Evolutionary conservation across 2,113 vertebrate species (phyloP).

Genomic region (Crotalus horridus): DNA sequence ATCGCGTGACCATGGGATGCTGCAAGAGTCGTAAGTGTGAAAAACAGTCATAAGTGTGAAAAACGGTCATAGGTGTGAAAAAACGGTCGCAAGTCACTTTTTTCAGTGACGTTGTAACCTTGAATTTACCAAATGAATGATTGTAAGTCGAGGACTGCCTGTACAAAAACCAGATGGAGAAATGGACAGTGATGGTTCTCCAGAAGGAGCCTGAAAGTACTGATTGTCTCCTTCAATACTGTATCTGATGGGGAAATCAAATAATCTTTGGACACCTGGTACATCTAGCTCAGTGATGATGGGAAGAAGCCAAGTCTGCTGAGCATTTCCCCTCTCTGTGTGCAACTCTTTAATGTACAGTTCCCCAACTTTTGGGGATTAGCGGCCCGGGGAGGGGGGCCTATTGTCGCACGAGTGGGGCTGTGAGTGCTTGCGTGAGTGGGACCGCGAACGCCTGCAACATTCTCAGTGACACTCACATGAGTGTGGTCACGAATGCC

Average conservation of each 20-base stretch:
- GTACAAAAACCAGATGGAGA: not conserved
- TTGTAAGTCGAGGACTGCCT: not conserved
- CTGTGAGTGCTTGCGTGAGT: too few species aligned
- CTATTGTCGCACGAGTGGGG: too few species aligned
- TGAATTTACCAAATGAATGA: not conserved
- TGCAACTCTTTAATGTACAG: too few species aligned
- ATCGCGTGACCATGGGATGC: not conserved
- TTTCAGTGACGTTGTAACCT: not conserved
- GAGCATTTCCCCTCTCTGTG: too few species aligned
- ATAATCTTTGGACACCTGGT: not conserved
- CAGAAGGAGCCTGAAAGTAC: not conserved
- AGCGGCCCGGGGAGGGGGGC: too few species aligned
- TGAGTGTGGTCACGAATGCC: too few species aligned
- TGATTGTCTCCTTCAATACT: not conserved
- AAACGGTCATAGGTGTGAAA: not conserved
- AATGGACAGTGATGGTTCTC: not conserved
- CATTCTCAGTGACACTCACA: too few species aligned
- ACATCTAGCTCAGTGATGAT: not conserved
- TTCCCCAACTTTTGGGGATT: too few species aligned
- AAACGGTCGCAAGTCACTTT: not conserved
- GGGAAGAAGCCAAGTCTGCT: not conserved
- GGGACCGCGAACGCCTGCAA: too few species aligned
- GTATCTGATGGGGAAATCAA: not conserved
- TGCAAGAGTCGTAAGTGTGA: not conserved
- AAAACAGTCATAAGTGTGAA: too few species aligned